phyloP scores from a whole-genome alignment of 2,797 vertebrate genomes.

The Chelonia mydas region DNA sequence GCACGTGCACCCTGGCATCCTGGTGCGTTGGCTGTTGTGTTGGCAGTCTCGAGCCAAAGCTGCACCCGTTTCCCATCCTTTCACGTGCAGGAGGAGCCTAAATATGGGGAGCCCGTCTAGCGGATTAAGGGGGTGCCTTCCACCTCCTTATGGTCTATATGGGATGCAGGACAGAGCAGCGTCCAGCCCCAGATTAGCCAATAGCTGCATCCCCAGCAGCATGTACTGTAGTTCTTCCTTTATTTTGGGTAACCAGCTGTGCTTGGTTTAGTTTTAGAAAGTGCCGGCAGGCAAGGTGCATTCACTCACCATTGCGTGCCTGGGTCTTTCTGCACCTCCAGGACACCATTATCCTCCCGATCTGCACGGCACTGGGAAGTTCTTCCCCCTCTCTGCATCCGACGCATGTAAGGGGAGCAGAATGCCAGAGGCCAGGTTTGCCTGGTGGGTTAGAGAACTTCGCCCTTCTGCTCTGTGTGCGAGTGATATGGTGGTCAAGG shows the following conservation, averaged over 20 bases:
- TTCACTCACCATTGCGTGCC: background rate
- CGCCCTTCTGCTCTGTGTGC: background rate
- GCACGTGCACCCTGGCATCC: no score
- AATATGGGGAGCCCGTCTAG: no score
- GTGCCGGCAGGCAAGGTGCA: background rate
- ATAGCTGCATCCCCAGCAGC: no score
- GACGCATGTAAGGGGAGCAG: background rate
- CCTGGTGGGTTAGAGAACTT: background rate
- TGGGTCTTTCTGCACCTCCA: background rate
- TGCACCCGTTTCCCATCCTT: no score
- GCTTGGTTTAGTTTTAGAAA: background rate
- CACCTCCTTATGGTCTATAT: no score
- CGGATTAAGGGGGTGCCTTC: no score
- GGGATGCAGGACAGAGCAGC: no score
- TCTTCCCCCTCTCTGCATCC: background rate
- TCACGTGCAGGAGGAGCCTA: background rate
- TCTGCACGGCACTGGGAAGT: accelerated
- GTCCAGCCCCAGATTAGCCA: no score
- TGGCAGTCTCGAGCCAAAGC: background rate
- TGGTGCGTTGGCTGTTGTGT: background rate
- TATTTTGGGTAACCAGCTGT: no score
- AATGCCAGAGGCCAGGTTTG: no score
- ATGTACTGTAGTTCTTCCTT: no score
- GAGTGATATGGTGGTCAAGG: background rate
- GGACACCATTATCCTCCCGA: background rate